A percentile compares a stretch with the other conserved stretches of the same genome.
Evolutionary conservation across 2,797 vertebrate genomes (phyloP).

Genomic region (Oreochromis grahami): DNA sequence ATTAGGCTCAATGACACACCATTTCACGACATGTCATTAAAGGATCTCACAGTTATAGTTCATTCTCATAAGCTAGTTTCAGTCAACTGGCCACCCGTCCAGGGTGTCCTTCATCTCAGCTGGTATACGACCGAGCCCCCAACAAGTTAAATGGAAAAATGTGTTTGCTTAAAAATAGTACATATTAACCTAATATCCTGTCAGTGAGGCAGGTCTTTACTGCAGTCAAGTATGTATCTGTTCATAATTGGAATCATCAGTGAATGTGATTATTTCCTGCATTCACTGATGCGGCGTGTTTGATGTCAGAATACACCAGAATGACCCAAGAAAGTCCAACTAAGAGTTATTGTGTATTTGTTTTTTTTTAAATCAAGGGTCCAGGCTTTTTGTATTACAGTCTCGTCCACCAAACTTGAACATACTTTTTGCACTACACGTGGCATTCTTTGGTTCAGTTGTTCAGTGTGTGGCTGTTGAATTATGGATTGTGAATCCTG

Average conservation of each 20-base stretch:
- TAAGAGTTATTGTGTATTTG: background rate
- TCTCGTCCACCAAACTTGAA: background rate
- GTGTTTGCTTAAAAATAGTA: background rate
- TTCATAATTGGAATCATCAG: background rate
- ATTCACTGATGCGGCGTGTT: fast-evolving
- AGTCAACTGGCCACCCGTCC: fast-evolving
- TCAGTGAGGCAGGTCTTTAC: background rate
- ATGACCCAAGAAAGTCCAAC: background rate
- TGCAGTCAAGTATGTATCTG: background rate
- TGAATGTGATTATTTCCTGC: background rate
- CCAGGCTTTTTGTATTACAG: background rate
- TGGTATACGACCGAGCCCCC: background rate
- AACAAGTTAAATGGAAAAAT: background rate
- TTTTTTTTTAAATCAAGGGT: background rate
- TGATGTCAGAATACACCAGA: background rate
- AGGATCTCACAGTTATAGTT: background rate
- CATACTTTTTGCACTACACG: background rate
- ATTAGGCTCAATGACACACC: background rate
- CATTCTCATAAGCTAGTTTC: background rate
- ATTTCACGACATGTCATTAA: background rate
- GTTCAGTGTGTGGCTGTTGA: background rate
- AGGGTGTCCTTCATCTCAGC: background rate
- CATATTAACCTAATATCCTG: background rate
- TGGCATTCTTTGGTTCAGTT: background rate
- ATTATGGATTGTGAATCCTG: too few species aligned